Evolutionary conservation across 2,888 invertebrate species (phyloP), one percentile per base, ranked within the genome.

Genomic region (Malacosoma neustria): DNA sequence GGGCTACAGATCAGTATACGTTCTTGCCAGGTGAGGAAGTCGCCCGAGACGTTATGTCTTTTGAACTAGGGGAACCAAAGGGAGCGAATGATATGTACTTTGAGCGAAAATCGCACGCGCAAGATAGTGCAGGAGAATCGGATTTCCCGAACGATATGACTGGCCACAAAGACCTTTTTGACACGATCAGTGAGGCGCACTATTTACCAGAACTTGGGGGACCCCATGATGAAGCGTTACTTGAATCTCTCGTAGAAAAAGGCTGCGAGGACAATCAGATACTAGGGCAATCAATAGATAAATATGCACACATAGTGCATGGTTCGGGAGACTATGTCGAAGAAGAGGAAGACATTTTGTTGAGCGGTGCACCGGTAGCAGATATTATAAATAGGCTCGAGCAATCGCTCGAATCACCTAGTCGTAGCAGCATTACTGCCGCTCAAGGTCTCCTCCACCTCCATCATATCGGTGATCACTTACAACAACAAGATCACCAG

Each of bases 371-470:
- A 40, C 87, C 87, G 1, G 87, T 87, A 4, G 74, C 81, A 2
- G 91, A 91, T 54, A 90, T 91, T 42, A 87, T 91, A 40, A 88
- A 88, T 38, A 75, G 91, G 31, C 74, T 92, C 29, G 88, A 90
- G 51, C 89, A 89, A 50, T 89, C 91, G 15, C 75, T 92, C 22
- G 85, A 72, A 51, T 81, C 75, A 14, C 80, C 82, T n/a, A 72
- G 75, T 13, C 69, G 72, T 9, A 80, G 74, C 49, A 79, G 80
- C 48, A 75, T 81, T 42, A 73, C 76, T 4, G 82, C 82, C 1
- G 77, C 84, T 4, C 81, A 84, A 38, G 82, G 84, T 1, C 59
- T 84, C 14, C 54, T 84, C 11, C 80, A 81, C 42, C 48, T 82
- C n/a, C 81, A 76, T 41, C 72, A 73, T 42, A 70, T 77, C 49